Base-by-base conservation (phyloP, 2,113 vertebrate genomes). In the Cnemophilus loriae region DNA sequence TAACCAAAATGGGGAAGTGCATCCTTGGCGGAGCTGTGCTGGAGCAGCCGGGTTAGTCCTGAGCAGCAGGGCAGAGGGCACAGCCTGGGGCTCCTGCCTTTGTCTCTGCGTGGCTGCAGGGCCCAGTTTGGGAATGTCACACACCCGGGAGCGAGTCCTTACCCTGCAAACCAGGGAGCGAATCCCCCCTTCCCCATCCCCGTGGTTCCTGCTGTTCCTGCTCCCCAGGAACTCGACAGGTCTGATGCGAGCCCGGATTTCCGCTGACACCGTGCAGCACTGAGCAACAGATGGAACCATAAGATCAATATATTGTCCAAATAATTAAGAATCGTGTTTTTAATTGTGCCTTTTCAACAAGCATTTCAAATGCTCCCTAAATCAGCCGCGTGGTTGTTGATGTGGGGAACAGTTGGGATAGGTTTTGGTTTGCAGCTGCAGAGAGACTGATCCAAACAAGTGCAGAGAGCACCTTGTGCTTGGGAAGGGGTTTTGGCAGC, bases 321-420 rank as follows among this genome's bases (percentile, higher is more conserved):
- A 96, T 89, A 92, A 96, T 95, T 96, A 95, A 95, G 93, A 91
- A 89, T 89, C 15, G 39, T 77, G 73, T 9, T 87, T 96, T 86
- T 71, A 97, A 84, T 93, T 87, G 86, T 24, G 73, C 60, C 77
- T 96, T 96, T 96, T 89, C 95, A 93, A 83, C 87, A 39, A 52
- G 92, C 63, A 14, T 95, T 77, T 88, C 59, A 70, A 59, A 61
- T 70, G 71, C 55, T 74, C 9, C 86, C 84, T 80, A 26, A 70
- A 63, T 84, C 93, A 90, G 83, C 86, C 18, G 2, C 3, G 21
- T 5, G 14, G 71, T 6, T 46, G 75, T 52, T 76, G 85, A 20
- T 67, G 10, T 1, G 53, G 68, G 71, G 77, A 90, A 5, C 13
- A 27, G 59, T 47, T 41, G 79, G 19, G 16, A 46, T 8, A 6